A percentile compares a stretch with the other conserved stretches of the same genome.
phyloP scores from a whole-genome alignment of 2,797 vertebrate genomes.

The Tenualosa ilisha region DNA sequence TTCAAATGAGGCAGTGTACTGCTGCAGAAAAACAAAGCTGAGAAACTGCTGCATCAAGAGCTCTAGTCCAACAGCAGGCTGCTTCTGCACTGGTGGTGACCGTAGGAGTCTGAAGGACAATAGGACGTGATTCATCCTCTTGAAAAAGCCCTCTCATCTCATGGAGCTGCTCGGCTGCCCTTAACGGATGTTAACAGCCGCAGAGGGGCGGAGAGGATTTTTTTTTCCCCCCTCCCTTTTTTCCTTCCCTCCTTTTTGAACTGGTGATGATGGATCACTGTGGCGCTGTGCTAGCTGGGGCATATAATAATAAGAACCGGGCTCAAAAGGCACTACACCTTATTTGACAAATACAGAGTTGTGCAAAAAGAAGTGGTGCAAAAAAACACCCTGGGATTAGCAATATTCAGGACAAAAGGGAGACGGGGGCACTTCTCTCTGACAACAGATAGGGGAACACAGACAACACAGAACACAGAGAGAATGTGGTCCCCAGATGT shows the following conservation, averaged over 20 bases:
- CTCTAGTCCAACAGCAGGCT: neutral
- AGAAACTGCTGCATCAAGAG: neutral
- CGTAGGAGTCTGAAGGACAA: constrained; percentile 20
- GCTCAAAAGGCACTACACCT: neutral
- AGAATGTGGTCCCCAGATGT: neutral
- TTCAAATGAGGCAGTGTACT: neutral
- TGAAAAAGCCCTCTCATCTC: neutral
- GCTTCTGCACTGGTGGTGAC: neutral
- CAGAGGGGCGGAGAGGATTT: neutral
- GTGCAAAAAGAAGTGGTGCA: neutral
- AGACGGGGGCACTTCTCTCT: neutral
- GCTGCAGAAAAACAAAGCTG: neutral
- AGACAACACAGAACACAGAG: too few relatives aligned
- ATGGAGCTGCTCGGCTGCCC: neutral
- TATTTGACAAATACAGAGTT: neutral
- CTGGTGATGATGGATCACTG: neutral
- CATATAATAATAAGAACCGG: neutral
- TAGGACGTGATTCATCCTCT: constrained; percentile 7
- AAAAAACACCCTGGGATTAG: neutral
- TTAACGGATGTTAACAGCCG: neutral
- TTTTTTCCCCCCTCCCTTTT: too few relatives aligned
- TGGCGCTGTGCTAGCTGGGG: neutral
- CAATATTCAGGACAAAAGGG: neutral
- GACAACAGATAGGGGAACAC: neutral
- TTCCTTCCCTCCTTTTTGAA: neutral